These are phyloP conservation scores for Hemitrygon akajei DNA, from an alignment of 2,797 vertebrate species.

Conservation along the genomic window DNA sequence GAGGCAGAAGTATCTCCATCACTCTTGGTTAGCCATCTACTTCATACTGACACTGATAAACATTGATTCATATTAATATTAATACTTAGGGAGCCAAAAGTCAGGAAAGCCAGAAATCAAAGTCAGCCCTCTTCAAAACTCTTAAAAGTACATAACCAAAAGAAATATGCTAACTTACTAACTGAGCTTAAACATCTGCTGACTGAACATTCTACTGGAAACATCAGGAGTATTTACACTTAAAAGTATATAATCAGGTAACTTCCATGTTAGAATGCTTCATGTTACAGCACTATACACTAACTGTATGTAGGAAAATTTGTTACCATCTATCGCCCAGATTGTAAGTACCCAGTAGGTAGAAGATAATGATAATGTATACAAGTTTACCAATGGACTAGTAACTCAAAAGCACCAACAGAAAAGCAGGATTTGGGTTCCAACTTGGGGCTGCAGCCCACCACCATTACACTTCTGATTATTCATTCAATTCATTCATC, in stretches of 20 bases:
- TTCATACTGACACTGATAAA: constrained; percentile 22
- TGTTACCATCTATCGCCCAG: neutral
- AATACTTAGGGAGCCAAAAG: constrained; percentile 9
- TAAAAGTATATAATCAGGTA: neutral
- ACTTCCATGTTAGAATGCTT: neutral
- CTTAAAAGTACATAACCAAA: constrained; percentile 11
- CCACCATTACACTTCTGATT: too few species aligned
- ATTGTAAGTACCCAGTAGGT: neutral
- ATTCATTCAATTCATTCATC: too few species aligned
- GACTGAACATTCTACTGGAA: neutral
- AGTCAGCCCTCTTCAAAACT: neutral
- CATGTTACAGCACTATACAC: neutral
- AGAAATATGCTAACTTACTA: neutral
- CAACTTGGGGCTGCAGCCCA: too few species aligned
- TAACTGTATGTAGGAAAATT: neutral
- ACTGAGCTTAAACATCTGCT: neutral
- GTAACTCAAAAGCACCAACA: neutral
- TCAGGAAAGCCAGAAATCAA: constrained; percentile 6
- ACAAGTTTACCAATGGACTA: neutral
- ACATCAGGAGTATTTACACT: neutral
- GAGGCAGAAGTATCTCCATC: constrained; percentile 4
- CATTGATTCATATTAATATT: constrained; percentile 25
- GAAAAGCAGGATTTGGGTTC: neutral
- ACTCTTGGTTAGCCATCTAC: constrained; percentile 8
- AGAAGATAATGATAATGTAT: neutral